Conservation (phyloP, 2,888 invertebrate species). For the Eupeodes latifasciatus region DNA sequence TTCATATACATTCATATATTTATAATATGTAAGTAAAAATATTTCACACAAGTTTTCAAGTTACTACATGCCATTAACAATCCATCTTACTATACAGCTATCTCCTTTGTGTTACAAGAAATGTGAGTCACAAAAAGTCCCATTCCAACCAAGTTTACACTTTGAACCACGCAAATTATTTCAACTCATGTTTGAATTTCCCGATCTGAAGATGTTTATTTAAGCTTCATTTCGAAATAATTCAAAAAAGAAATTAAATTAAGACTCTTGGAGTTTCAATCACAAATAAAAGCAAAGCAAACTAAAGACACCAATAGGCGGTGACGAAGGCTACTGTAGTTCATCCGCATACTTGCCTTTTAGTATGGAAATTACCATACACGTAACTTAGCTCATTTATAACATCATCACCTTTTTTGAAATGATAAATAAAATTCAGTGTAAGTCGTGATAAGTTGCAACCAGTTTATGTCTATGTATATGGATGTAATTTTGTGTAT, state of each 20-base stretch:
- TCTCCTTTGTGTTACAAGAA: constrained; percentile 17
- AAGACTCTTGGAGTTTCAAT: constrained; percentile 35
- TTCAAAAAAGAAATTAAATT: neutral
- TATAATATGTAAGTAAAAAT: neutral
- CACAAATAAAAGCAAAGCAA: constrained; percentile 27
- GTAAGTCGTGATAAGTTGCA: constrained; percentile 69
- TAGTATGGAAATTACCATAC: constrained; percentile 11
- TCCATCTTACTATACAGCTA: constrained; percentile 27
- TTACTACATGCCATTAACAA: constrained; percentile 26
- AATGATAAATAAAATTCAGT: constrained; percentile 58
- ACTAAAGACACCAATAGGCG: constrained; percentile 13
- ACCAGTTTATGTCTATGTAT: constrained; percentile 59
- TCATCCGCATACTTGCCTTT: constrained; percentile 51
- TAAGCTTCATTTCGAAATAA: constrained; percentile 27
- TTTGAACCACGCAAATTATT: constrained; percentile 18
- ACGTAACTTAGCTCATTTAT: constrained; percentile 60
- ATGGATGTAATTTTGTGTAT: constrained; percentile 40
- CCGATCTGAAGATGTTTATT: constrained; percentile 36
- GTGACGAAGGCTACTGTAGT: neutral
- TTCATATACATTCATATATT: too few relatives aligned
- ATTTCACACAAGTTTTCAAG: constrained; percentile 7
- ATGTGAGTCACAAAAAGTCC: constrained; percentile 47
- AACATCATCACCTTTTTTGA: constrained; percentile 60
- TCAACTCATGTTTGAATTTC: constrained; percentile 34
- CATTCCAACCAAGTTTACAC: constrained; percentile 37